Evolutionary conservation across 2,113 vertebrate genomes (phyloP), one percentile per base, ranked within the genome.

Genomic region (Alces alces): DNA sequence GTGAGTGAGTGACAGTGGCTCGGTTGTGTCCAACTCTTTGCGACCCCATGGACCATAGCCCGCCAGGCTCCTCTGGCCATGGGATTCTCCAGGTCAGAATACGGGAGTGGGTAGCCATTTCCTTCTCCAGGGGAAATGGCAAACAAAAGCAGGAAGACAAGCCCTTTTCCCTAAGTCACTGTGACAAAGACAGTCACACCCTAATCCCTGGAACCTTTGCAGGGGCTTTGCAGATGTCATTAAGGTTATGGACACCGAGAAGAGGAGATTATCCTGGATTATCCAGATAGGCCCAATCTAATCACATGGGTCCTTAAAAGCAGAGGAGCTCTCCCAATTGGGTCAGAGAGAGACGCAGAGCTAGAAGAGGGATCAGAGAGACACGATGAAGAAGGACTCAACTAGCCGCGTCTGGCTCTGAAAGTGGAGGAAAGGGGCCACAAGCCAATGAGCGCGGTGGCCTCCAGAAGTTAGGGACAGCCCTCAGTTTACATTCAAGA

Each of bases 181-280:
- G 25, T 43, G 91, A 50, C 52, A 54, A 78, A 36, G n/a, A 85
- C 39, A 25, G 47, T n/a, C 17, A n/a, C 2, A 30, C 45, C 52
- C n/a, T 86, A 94, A 93, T 87, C 64, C 66, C 60, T 6, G 19
- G 73, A 96, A 36, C 50, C 73, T 88, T 21, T 16, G 55, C 39
- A 57, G 54, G 61, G 92, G 80, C 78, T 96, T 89, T 95, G 92
- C 50, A 27, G 60, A 91, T 89, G 79, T 78, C 86, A 92, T 89
- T 90, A 96, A 88, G 33, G 80, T 76, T 85, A 88, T 39, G 50
- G 79, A 58, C 39, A 43, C 3, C 4, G 79, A 96, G 87, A 55
- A 57, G 25, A 45, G n/a, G 85, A 80, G 98, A 93, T 89, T 54
- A 95, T 94, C 47, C 91, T 55, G 78, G 94, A 94, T 96, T 55